phyloP scores from a whole-genome alignment of 1,140 invertebrate species.

The Homarus americanus region DNA sequence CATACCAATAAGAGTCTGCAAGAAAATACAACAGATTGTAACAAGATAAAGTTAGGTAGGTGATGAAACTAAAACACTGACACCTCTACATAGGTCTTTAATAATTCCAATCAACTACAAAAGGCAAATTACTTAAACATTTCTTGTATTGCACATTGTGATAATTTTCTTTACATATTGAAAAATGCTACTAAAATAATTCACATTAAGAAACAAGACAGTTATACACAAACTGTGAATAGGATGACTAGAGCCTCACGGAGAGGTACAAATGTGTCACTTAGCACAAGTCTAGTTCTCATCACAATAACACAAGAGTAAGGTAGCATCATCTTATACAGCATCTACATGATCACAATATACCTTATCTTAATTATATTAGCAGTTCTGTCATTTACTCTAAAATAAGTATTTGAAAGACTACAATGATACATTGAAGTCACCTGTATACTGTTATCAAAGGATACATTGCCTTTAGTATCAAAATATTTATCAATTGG shows the following conservation, averaged over 20 bases:
- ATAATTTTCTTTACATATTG: constrained; percentile 8
- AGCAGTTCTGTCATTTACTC: neutral
- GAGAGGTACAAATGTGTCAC: constrained; percentile 19
- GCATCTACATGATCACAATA: constrained; percentile 39
- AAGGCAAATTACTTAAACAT: constrained; percentile 30
- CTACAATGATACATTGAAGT: constrained; percentile 33
- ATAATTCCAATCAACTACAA: constrained; percentile 31
- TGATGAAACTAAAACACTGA: neutral
- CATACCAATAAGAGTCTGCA: neutral
- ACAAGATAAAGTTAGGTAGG: neutral
- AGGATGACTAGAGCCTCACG: neutral
- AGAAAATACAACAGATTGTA: neutral
- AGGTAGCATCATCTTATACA: neutral
- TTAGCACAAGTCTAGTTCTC: constrained; percentile 6
- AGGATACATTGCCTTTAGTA: neutral
- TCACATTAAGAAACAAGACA: constrained; percentile 17
- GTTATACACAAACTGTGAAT: constrained; percentile 25
- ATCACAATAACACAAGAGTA: neutral
- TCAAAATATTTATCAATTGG: neutral
- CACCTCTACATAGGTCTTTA: constrained; percentile 35
- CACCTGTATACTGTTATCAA: constrained; percentile 15
- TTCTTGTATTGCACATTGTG: constrained; percentile 24
- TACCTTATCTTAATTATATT: constrained; percentile 7
- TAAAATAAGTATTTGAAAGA: constrained; percentile 36
- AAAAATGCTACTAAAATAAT: constrained; percentile 33